These are phyloP conservation scores for Chiridota heheva DNA, from an alignment of 35 echinoderm and acorn worm genomes.

Conservation along the genomic window DNA sequence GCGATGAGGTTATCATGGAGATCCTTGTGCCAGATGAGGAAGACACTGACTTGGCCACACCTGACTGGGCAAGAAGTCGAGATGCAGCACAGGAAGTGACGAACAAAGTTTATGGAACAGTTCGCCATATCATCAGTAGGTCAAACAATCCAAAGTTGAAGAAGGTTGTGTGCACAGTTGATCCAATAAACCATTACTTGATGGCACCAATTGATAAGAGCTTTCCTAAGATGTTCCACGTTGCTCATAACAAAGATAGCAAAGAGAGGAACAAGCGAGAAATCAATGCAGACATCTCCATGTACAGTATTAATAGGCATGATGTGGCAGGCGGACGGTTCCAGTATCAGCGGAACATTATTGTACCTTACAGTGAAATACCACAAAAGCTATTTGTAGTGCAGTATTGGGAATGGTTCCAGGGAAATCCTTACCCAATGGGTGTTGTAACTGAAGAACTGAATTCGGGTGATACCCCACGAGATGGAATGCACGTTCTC, in stretches of 20 bases:
- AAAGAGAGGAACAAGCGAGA: not conserved
- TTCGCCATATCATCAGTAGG: constrained; percentile 65
- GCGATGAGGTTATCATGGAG: constrained; percentile 69
- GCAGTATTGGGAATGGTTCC: constrained; percentile 65
- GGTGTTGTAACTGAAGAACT: constrained; percentile 81
- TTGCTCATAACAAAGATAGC: constrained; percentile 27
- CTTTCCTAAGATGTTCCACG: constrained; percentile 74
- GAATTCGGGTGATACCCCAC: constrained; percentile 44
- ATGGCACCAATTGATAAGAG: constrained; percentile 86
- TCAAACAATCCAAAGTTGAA: constrained; percentile 53
- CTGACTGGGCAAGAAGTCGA: constrained; percentile 30
- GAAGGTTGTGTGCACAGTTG: constrained; percentile 87
- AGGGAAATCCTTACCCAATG: constrained; percentile 66
- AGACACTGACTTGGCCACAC: constrained; percentile 17
- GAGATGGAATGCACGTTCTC: constrained; percentile 65
- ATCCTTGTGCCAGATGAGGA: constrained; percentile 50
- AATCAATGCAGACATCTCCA: not conserved
- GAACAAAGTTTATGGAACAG: constrained; percentile 71
- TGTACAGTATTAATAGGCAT: constrained; percentile 34
- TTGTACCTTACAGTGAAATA: constrained; percentile 50
- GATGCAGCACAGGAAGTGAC: not conserved
- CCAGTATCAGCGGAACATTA: constrained; percentile 25
- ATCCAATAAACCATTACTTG: constrained; percentile 64
- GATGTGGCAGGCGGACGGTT: constrained; percentile 27
- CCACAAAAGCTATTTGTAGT: constrained; percentile 85